A percentile compares a stretch with the other conserved stretches of the same genome.
Conservation (phyloP, 2,113 vertebrate genomes). For the Tychaedon coryphoeus region DNA sequence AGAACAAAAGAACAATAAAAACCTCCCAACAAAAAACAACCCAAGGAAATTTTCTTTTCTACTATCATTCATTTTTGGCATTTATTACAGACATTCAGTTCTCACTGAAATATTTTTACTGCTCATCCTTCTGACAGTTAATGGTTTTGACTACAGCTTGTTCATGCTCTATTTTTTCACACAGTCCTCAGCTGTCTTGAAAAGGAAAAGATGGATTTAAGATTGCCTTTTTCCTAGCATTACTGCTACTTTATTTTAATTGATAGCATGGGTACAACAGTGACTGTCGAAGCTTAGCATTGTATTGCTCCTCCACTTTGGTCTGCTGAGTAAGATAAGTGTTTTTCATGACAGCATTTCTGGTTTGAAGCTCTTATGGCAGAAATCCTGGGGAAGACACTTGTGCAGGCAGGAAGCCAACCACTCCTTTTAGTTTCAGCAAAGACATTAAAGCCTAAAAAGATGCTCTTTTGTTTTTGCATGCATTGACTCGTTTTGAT, state of each 20-base stretch:
- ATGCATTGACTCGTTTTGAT: not conserved
- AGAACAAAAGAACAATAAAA: not conserved
- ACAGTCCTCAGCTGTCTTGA: not conserved
- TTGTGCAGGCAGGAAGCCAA: not conserved
- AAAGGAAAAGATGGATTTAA: not conserved
- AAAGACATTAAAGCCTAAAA: not conserved
- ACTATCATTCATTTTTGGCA: not conserved
- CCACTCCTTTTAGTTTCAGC: not conserved
- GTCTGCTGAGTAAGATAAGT: slow-evolving; percentile 14
- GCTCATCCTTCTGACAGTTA: slow-evolving; percentile 5
- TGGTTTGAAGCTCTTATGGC: not conserved
- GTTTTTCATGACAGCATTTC: not conserved
- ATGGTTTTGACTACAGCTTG: slow-evolving; percentile 8
- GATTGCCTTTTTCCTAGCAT: not conserved
- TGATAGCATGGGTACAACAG: not conserved
- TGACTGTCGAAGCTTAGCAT: not conserved
- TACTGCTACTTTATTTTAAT: slow-evolving; percentile 24
- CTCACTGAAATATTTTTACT: slow-evolving; percentile 5
- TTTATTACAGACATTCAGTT: slow-evolving; percentile 11
- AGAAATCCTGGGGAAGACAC: not conserved
- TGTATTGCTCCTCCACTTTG: not conserved
- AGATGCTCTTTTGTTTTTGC: not conserved
- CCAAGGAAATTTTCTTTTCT: not conserved
- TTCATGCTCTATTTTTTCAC: slow-evolving; percentile 7
- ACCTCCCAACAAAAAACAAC: not conserved